phyloP scores from a whole-genome alignment of 2,888 invertebrate species.

The Acronicta leporina region DNA sequence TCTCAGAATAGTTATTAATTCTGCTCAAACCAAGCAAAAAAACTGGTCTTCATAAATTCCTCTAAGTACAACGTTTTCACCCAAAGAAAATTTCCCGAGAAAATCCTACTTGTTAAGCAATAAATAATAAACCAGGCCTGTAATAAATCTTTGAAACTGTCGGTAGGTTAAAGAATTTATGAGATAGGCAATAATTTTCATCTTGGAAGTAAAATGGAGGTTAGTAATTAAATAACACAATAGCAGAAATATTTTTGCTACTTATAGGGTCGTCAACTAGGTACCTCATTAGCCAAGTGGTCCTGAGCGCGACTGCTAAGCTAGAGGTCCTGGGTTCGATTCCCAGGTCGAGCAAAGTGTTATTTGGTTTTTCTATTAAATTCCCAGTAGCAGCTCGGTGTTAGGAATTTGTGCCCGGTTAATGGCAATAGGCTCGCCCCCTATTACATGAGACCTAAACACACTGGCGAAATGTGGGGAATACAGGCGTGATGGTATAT shows the following conservation, averaged over 20 bases:
- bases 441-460: no score
- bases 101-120: slow-evolving; percentile 29
- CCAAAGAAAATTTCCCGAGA: slow-evolving; percentile 28
- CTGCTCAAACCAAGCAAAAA: not conserved
- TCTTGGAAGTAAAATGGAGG: slow-evolving; percentile 12
- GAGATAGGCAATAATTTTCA: slow-evolving; percentile 40
- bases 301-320: no score
- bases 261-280: not conserved
- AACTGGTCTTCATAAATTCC: not conserved
- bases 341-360: no score
- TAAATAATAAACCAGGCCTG: slow-evolving; percentile 46
- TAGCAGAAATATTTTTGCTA: not conserved
- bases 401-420: no score
- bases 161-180: slow-evolving; percentile 43
- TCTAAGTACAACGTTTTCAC: not conserved
- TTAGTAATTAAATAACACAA: slow-evolving; percentile 23
- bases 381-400: no score
- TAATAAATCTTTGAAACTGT: slow-evolving; percentile 44
- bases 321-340: no score
- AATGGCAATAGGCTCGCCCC: no score
- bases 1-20: not conserved
- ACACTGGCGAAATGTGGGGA: no score
- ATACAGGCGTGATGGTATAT: no score
- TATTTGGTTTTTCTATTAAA: no score
- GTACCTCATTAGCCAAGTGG: no score